Base-by-base conservation (phyloP, 2,888 invertebrate genomes). In the Microctonus brassicae region DNA sequence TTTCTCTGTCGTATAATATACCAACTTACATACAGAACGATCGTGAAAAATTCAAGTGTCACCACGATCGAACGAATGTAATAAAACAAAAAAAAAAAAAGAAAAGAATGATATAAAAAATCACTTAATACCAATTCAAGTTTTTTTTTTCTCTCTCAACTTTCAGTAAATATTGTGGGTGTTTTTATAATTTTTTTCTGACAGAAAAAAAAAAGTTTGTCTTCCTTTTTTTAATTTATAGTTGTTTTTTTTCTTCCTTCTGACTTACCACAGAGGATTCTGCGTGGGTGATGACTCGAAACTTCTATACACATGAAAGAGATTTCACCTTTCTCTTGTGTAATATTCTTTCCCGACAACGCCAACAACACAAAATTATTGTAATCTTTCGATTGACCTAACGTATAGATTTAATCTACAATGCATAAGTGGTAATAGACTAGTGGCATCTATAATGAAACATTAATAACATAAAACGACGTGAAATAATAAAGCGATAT, bases 291-390 rank as follows among this genome's bases (percentile, higher is more conserved):
- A 62, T 39, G 33, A 36, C 39, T 62, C 24, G 34, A 62, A 22
- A 22, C 39, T 39, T 42, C 39, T n/a, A 36, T 60, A 17, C 34
- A 34, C 60, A 36, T 9, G 62, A n/a, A n/a, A 66, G 67, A 67
- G 63, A 67, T 70, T 72, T 71, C 67, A 73, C 71, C 65, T 69
- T 65, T 70, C 55, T 57, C 60, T 61, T 68, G 72, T 69, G 62
- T 62, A 62, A 62, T 26, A 13, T 24, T n/a, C 62, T 9, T 39
- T 22, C 47, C 17, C 47, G 24, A 62, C 61, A 62, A 17, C 17
- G 17, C n/a, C 39, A 62, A 39, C 62, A 62, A 39, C 62, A 62
- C 62, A 39, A 62, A 62, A 62, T 62, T 62, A 62, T 24, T 39
- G 39, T 62, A 22, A 62, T 62, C 62, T 13, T 11, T 42, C 62